Evolutionary conservation across 1,140 invertebrate species (phyloP), one percentile per base, ranked within the genome.

Genomic region (Pseudomyrmex sp.): DNA sequence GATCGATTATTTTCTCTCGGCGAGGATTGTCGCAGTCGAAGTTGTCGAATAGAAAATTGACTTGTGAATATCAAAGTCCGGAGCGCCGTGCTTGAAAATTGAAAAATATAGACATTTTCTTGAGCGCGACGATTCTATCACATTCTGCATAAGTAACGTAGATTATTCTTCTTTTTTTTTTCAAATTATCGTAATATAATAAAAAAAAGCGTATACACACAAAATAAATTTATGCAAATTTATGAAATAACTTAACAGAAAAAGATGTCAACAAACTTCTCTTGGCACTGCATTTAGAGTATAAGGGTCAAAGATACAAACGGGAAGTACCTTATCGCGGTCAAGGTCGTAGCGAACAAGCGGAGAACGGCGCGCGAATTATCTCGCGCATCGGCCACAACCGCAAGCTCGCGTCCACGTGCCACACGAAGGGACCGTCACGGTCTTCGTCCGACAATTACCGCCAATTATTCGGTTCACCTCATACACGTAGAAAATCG

Each of bases 1-100:
- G 20, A 80, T 80, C 76, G 76, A 80, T 80, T 72, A 72, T 72
- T 72, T 72, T n/a, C n/a, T 20, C 35, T 58, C 3, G 35, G 35
- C 52, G 44, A 79, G 35, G 18, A 77, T 77, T 35, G 20, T 20
- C 65, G 10, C 2, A n/a, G 13, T 20, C 7, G 8, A 54, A 77
- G n/a, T 79, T 7, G 20, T n/a, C 35, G 10, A 35, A 48, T 26
- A 59, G 20, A 70, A 56, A 58, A 59, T 26, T 59, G 52, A 46
- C 20, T 46, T 69, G 50, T 12, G 44, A 69, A 58, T 48, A 46
- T 44, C 23, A 23, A 8, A 5, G 4, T 8, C 68, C 4, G 20
- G 18, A 13, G 44, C 26, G 9, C 68, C 75, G 15, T n/a, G 23
- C 5, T 68, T 7, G 26, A 3, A 35, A 35, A 35, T 35, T 8